phyloP scores from a whole-genome alignment of 2,113 vertebrate species.

The Phalacrocorax carbo region DNA sequence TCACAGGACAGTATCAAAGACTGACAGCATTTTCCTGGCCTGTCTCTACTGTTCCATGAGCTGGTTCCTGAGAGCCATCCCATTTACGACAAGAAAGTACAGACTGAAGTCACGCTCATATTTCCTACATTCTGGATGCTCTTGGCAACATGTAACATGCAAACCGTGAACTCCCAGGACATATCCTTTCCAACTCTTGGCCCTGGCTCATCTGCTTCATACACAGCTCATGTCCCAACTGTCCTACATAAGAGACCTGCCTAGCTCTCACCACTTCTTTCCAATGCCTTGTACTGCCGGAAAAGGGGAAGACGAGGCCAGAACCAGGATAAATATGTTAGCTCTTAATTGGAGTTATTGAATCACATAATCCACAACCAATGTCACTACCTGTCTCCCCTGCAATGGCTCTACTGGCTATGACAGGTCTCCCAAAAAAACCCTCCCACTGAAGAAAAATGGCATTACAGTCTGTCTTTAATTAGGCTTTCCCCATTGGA shows the following conservation, averaged over 20 bases:
- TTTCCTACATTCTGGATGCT: neutral
- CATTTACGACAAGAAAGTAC: neutral
- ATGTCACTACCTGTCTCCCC: neutral
- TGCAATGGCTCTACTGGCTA: neutral
- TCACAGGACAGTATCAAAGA: neutral
- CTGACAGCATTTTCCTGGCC: neutral
- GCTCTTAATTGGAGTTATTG: neutral
- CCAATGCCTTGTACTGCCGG: neutral
- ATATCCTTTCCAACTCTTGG: neutral
- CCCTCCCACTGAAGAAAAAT: neutral
- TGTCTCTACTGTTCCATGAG: neutral
- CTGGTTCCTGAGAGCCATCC: neutral
- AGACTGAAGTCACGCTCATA: neutral
- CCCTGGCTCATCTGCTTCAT: neutral
- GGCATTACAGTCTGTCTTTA: neutral
- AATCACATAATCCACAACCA: neutral
- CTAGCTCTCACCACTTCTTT: neutral
- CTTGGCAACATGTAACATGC: neutral
- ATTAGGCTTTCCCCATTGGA: neutral
- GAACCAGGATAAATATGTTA: neutral
- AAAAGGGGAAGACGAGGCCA: neutral
- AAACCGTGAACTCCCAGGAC: neutral
- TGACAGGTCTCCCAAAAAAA: neutral
- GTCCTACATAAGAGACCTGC: neutral
- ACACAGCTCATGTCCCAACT: neutral